A percentile compares a stretch with the other conserved stretches of the same genome.
These are phyloP conservation scores for Hypercompe scribonia DNA, from an alignment of 2,888 invertebrate species.

Conservation along the genomic window DNA sequence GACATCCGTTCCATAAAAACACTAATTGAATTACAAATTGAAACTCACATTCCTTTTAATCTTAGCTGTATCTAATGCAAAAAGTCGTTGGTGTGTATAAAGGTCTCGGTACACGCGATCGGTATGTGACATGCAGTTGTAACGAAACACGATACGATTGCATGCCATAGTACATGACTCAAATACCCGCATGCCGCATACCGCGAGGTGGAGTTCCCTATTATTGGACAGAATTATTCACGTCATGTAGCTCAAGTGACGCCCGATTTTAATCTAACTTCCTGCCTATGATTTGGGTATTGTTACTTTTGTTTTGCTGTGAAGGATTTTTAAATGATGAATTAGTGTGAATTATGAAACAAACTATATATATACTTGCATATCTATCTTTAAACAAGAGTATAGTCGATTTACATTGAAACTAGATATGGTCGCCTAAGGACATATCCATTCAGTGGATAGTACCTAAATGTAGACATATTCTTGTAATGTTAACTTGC, in stretches of 20 bases:
- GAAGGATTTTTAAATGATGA: background rate
- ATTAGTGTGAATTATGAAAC: background rate
- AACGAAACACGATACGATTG: slow-evolving; percentile 67
- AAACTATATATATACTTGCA: background rate
- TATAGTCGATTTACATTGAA: no score
- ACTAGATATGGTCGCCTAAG: no score
- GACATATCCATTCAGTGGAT: no score
- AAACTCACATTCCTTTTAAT: slow-evolving; percentile 14
- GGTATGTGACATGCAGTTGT: slow-evolving; percentile 71
- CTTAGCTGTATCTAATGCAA: slow-evolving; percentile 6
- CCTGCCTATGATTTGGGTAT: slow-evolving; percentile 63
- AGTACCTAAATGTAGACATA: no score
- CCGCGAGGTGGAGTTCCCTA: slow-evolving; percentile 68
- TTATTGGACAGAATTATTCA: slow-evolving; percentile 77
- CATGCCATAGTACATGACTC: slow-evolving; percentile 77
- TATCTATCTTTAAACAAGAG: no score
- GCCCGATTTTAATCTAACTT: slow-evolving; percentile 77
- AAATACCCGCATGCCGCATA: slow-evolving; percentile 71
- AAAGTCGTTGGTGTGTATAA: slow-evolving; percentile 44
- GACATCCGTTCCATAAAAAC: background rate
- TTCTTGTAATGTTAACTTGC: no score
- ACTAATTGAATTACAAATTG: slow-evolving; percentile 13
- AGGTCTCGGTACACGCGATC: slow-evolving; percentile 62
- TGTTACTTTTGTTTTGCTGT: slow-evolving; percentile 40
- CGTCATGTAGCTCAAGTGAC: slow-evolving; percentile 68